These are phyloP conservation scores for Merops nubicus DNA, from an alignment of 2,113 vertebrate genomes.

Conservation along the genomic window DNA sequence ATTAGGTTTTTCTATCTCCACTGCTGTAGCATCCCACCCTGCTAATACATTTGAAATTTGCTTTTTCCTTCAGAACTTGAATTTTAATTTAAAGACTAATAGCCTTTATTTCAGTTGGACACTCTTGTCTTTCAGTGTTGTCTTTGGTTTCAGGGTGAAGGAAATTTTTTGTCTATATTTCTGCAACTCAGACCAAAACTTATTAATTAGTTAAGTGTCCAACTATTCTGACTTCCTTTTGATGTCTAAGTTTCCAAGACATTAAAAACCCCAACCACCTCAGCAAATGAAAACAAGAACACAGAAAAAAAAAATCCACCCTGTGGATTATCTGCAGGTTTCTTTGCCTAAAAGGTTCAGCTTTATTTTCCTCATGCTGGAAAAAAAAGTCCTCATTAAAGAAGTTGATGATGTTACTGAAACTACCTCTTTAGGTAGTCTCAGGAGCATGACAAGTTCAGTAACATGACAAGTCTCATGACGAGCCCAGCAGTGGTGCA, in stretches of 20 bases:
- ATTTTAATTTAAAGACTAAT: neutral
- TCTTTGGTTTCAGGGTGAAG: neutral
- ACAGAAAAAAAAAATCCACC: neutral
- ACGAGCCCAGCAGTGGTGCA: neutral
- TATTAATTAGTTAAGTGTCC: slow-evolving; percentile 10
- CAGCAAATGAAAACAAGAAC: slow-evolving; percentile 21
- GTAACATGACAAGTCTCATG: no score
- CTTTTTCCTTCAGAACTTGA: neutral
- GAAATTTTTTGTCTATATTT: slow-evolving; percentile 18
- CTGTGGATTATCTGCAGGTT: neutral
- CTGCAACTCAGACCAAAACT: slow-evolving; percentile 13
- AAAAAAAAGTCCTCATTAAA: slow-evolving; percentile 16
- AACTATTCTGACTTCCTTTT: slow-evolving; percentile 19
- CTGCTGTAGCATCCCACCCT: neutral
- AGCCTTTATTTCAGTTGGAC: neutral
- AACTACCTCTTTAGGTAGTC: neutral
- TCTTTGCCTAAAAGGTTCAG: neutral
- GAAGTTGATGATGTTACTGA: neutral
- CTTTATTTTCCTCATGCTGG: neutral
- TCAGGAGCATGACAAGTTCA: no score
- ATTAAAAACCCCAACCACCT: neutral
- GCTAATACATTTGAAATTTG: neutral
- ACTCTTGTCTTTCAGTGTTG: neutral
- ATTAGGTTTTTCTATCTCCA: slow-evolving; percentile 43
- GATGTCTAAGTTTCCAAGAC: slow-evolving; percentile 22